Conservation (phyloP, 2,797 vertebrate genomes). For the Notamacropus eugenii region DNA sequence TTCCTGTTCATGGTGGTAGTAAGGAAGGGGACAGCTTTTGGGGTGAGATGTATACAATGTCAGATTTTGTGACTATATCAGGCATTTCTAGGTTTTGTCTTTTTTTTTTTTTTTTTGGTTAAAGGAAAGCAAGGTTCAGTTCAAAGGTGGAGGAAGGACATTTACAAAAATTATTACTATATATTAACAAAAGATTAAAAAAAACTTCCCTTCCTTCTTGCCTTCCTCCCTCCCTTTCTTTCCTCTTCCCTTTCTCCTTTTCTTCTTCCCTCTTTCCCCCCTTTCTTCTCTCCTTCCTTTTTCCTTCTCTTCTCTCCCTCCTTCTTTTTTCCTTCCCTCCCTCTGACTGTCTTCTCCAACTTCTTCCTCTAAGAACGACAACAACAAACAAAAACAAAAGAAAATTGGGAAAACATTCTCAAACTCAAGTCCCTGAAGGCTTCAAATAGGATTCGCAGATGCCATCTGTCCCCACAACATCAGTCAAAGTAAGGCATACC, state of each 20-base stretch:
- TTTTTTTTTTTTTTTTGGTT: background rate
- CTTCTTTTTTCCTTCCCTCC: background rate
- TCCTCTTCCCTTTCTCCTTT: background rate
- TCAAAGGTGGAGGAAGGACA: background rate
- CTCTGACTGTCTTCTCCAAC: background rate
- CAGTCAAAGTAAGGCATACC: background rate
- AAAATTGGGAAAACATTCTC: slow-evolving; percentile 25
- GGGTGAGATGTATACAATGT: background rate
- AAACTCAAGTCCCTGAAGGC: slow-evolving; percentile 5
- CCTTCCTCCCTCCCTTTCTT: background rate
- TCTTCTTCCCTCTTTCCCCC: background rate
- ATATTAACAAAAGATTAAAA: background rate
- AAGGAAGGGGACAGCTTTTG: too few relatives aligned
- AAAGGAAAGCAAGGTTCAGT: background rate
- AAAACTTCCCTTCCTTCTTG: background rate
- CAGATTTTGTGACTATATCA: background rate
- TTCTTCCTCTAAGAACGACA: background rate
- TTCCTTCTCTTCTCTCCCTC: too few relatives aligned
- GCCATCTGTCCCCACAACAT: background rate
- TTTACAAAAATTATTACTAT: background rate
- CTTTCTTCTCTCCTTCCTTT: background rate
- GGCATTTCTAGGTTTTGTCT: background rate
- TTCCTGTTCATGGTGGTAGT: background rate
- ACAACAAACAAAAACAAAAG: background rate
- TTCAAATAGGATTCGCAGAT: background rate